Percentiles rank a stretch among this genome's conserved stretches.
Conservation (phyloP, 30 jellyfish, hydroid and myxozoan species). For the Turritopsis rubra region DNA sequence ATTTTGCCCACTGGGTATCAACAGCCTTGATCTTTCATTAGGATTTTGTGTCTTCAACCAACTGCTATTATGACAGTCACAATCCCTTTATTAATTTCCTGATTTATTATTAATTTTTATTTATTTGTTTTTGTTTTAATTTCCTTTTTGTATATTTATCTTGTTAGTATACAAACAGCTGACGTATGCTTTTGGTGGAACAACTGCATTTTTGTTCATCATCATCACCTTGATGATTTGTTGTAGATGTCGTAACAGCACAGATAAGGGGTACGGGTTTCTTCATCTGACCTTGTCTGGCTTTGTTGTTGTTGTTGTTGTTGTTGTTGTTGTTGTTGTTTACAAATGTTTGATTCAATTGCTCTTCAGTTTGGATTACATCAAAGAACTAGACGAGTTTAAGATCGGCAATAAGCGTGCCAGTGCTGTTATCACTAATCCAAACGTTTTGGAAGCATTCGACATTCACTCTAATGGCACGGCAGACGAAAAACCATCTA, state of each 20-base stretch:
- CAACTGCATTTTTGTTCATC: slow-evolving; percentile 53
- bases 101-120: too few relatives aligned
- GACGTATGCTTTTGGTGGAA: slow-evolving; percentile 60
- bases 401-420: slow-evolving; percentile 32
- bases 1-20: too few relatives aligned
- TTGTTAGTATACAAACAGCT: slow-evolving; percentile 53
- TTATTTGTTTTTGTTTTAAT: too few relatives aligned
- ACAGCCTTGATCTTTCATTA: too few relatives aligned
- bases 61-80: too few relatives aligned
- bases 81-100: too few relatives aligned
- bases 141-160: not conserved
- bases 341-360: not conserved
- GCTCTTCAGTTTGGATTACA: not conserved
- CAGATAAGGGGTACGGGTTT: not conserved
- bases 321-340: not conserved
- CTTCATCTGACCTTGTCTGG: not conserved
- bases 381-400: slow-evolving; percentile 24
- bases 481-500: not conserved
- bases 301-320: not conserved
- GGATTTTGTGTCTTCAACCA: too few relatives aligned
- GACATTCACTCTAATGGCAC: slow-evolving; percentile 6
- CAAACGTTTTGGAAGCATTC: slow-evolving; percentile 8
- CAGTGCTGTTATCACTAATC: slow-evolving; percentile 19
- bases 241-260: slow-evolving; percentile 12
- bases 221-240: slow-evolving; percentile 31